Evolutionary conservation across 2,888 invertebrate genomes (phyloP).

Genomic region (Pristionchus japonicus): DNA sequence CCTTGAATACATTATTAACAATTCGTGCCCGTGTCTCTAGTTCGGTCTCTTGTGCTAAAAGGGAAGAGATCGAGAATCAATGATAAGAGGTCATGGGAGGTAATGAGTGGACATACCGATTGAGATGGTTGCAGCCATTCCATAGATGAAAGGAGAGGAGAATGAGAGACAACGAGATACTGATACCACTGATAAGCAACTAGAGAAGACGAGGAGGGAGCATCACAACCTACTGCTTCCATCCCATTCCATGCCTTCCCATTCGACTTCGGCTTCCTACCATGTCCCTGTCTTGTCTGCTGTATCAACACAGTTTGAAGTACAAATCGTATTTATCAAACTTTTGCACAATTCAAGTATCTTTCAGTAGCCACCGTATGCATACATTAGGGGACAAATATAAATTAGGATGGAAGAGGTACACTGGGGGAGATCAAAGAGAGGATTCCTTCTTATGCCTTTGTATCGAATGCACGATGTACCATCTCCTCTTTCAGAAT

Average conservation of each 20-base stretch:
- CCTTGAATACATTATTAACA: slow-evolving; percentile 60
- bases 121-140: slow-evolving; percentile 40
- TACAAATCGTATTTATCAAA: slow-evolving; percentile 26
- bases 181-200: slow-evolving; percentile 18
- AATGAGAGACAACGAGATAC: neutral
- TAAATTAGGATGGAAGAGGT: slow-evolving; percentile 29
- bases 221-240: neutral
- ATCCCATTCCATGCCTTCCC: neutral
- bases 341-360: slow-evolving; percentile 34
- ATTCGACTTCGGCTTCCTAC: neutral
- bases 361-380: slow-evolving; percentile 31
- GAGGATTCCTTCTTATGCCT: slow-evolving; percentile 13
- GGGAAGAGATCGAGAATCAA: neutral
- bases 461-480: slow-evolving; percentile 55
- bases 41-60: slow-evolving; percentile 56
- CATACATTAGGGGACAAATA: slow-evolving; percentile 39
- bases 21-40: slow-evolving; percentile 59
- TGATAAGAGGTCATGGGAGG: neutral
- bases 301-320: neutral
- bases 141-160: neutral
- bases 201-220: neutral
- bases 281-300: neutral
- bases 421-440: neutral
- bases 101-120: slow-evolving; percentile 30
- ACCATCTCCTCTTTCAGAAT: slow-evolving; percentile 75